Evolutionary conservation across 2,797 vertebrate genomes (phyloP).

Genomic region (Sparus aurata): DNA sequence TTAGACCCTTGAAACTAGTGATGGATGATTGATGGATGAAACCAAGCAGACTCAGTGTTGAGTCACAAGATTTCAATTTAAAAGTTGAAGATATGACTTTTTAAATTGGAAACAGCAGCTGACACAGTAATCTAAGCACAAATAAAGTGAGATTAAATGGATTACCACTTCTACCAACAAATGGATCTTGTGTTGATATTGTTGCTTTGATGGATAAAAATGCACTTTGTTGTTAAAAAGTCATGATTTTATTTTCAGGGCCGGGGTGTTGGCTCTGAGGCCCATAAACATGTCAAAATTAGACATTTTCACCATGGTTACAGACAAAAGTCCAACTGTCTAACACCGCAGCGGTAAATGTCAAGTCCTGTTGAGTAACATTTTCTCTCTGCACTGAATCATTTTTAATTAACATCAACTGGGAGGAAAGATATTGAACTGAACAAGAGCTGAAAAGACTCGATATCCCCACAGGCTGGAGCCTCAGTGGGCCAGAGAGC

Average conservation of each 20-base stretch:
- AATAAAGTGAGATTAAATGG: not conserved
- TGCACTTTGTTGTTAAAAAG: not conserved
- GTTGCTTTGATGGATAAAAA: not conserved
- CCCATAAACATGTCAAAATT: conserved; percentile 2
- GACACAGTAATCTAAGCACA: not conserved
- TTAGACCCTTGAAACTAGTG: not conserved
- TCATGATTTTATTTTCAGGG: conserved; percentile 2
- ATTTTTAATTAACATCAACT: conserved; percentile 10
- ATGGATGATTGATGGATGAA: not conserved
- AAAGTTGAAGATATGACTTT: too few relatives aligned
- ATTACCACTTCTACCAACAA: too few relatives aligned
- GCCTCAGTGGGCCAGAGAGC: conserved; percentile 7
- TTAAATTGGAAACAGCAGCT: too few relatives aligned
- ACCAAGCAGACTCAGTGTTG: not conserved
- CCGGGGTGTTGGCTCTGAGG: not conserved
- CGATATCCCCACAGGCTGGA: not conserved
- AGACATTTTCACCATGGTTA: conserved; percentile 19
- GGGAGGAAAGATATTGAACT: conserved; percentile 10
- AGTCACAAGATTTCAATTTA: too few relatives aligned
- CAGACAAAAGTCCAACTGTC: conserved; percentile 23
- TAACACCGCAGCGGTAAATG: conserved; percentile 18
- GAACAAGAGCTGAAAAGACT: not conserved
- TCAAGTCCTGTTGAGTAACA: conserved; percentile 7
- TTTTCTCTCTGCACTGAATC: not conserved
- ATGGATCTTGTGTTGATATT: not conserved